Evolutionary conservation across 2,888 invertebrate genomes (phyloP), one percentile per base, ranked within the genome.

Genomic region (Helobdella robusta): DNA sequence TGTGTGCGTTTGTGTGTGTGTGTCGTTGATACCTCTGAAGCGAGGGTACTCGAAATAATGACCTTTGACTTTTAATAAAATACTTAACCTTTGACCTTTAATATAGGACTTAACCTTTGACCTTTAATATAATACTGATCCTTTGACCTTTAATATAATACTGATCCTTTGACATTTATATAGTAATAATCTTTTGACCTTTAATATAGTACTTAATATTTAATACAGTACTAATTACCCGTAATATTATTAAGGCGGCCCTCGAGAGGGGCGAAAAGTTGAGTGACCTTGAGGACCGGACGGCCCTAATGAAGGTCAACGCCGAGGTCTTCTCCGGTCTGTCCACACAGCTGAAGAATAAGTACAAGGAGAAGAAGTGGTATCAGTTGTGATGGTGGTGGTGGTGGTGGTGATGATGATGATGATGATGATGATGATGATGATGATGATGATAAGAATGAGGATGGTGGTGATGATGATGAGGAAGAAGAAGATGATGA

Each of bases 231-330:
- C n/a, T n/a, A n/a, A n/a, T n/a, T n/a, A n/a, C n/a, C n/a, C n/a
- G n/a, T n/a, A n/a, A n/a, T n/a, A n/a, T n/a, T n/a, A n/a, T n/a
- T 4, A 4, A 60, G 60, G 60, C 60, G 36, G 60, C 60, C 11
- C 40, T 60, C 25, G 60, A 60, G 60, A 34, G 60, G 25, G 60
- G 60, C n/a, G 60, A 60, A 30, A 60, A 60, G 44, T 60, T 60
- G 44, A 30, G 60, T 1, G 60, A 60, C 25, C 44, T 60, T 40
- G 60, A 60, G 60, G 60, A 60, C 5, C 40, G 28, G 44, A 44
- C 44, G 25, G 44, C 20, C 1, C 30, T 30, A 15, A 25, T 60
- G 60, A 44, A 4, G 28, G 28, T 36, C 25, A 60, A 18, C 3
- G 60, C 60, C 4, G 44, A 60, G 44, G 20, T 18, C 1, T 60